A percentile compares a stretch with the other conserved stretches of the same genome.
Conservation (phyloP, 2,797 vertebrate genomes). For the Euphonia xanthogaster region DNA sequence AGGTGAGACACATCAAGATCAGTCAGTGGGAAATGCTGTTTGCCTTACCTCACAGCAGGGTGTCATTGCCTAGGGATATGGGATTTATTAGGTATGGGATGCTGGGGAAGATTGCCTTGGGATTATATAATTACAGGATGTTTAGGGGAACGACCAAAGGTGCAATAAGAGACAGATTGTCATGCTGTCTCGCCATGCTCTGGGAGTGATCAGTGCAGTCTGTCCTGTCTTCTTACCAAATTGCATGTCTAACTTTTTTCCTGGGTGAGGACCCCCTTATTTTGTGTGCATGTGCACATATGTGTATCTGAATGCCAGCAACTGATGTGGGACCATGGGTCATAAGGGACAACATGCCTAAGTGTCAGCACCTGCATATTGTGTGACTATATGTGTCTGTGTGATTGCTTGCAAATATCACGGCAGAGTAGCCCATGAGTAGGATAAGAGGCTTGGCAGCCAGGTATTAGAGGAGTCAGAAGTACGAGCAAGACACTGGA, state of each 20-base stretch:
- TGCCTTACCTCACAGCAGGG: not conserved
- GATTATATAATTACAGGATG: not conserved
- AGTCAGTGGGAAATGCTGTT: not conserved
- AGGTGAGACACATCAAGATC: not conserved
- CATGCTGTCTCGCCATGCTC: not conserved
- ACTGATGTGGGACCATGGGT: not conserved
- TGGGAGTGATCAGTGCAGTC: not conserved
- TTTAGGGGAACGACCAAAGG: not conserved
- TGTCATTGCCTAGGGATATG: not conserved
- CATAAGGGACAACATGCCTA: not conserved
- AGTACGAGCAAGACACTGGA: not conserved
- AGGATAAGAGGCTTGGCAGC: not conserved
- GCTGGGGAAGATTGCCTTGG: not conserved
- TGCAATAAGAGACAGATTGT: not conserved
- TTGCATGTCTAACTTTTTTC: not conserved
- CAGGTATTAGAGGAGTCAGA: not conserved
- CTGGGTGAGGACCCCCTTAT: not conserved
- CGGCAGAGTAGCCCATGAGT: not conserved
- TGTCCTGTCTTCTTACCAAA: not conserved
- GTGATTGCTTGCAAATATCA: not conserved
- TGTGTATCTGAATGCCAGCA: not conserved
- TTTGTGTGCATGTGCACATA: not conserved
- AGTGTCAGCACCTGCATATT: not conserved
- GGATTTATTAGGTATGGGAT: not conserved
- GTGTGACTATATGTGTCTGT: accelerated